Evolutionary conservation across 2,797 vertebrate genomes (phyloP).

Genomic region (Odontamblyopus lacepedii): DNA sequence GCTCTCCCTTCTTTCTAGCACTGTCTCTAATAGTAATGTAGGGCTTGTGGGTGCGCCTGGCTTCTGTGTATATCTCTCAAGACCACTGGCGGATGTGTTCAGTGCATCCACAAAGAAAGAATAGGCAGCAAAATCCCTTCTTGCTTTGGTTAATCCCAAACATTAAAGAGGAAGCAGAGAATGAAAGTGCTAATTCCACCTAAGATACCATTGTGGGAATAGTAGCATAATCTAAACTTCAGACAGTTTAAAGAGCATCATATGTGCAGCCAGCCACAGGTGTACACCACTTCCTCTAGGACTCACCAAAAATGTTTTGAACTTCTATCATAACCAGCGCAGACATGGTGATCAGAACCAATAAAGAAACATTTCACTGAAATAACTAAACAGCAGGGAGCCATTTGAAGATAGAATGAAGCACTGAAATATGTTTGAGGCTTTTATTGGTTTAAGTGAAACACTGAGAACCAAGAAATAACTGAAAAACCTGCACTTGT

Average conservation of each 20-base stretch:
- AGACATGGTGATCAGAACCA: background rate
- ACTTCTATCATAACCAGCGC: background rate
- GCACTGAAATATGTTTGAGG: no score
- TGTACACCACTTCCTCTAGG: slow-evolving; percentile 29
- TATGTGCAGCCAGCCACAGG: slow-evolving; percentile 25
- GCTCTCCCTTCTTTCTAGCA: slow-evolving; percentile 37
- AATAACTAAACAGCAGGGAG: background rate
- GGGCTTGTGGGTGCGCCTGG: slow-evolving; percentile 41
- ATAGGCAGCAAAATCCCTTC: slow-evolving; percentile 36
- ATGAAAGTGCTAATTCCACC: slow-evolving; percentile 27
- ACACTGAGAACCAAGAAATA: no score
- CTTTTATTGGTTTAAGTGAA: no score
- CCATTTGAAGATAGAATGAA: background rate
- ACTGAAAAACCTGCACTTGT: no score
- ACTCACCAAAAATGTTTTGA: slow-evolving; percentile 45
- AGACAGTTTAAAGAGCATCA: slow-evolving; percentile 31
- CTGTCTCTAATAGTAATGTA: slow-evolving; percentile 56
- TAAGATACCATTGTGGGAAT: slow-evolving; percentile 18
- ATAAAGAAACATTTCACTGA: background rate
- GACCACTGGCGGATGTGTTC: slow-evolving; percentile 31
- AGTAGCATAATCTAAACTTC: slow-evolving; percentile 17
- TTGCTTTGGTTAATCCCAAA: slow-evolving; percentile 40
- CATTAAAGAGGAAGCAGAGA: slow-evolving; percentile 19
- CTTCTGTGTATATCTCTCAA: slow-evolving; percentile 44
- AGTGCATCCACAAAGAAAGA: slow-evolving; percentile 29